Percentiles rank a stretch among this genome's conserved stretches.
Conservation (phyloP, 2,888 invertebrate species). For the Lydus trimaculatus region DNA sequence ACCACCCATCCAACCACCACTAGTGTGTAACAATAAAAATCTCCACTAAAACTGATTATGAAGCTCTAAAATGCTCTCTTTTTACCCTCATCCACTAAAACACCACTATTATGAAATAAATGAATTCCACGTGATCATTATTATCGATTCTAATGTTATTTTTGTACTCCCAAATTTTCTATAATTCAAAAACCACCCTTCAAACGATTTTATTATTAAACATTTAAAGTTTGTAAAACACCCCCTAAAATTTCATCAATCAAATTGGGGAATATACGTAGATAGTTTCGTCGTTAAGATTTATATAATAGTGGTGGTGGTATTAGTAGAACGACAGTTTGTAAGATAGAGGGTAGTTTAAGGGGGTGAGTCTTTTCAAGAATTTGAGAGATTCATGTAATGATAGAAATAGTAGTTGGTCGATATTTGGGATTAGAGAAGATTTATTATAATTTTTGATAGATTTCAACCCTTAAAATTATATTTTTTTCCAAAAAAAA, state of each 20-base stretch:
- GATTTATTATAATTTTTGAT: too few relatives aligned
- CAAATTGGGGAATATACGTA: background rate
- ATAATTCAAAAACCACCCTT: background rate
- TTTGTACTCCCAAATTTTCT: background rate
- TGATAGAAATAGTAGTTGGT: too few relatives aligned
- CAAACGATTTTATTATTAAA: background rate
- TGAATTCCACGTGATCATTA: slow-evolving; percentile 2
- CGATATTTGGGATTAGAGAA: too few relatives aligned
- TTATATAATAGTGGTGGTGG: background rate
- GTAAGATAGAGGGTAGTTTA: background rate
- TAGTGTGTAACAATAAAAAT: background rate
- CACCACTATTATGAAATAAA: background rate
- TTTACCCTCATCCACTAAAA: background rate
- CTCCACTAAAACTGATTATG: background rate
- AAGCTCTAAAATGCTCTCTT: slow-evolving; percentile 4
- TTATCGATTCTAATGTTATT: background rate
- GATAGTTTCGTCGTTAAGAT: too few relatives aligned
- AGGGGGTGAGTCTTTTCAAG: too few relatives aligned
- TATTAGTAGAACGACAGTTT: too few relatives aligned
- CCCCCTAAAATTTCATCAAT: background rate
- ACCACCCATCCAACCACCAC: background rate
- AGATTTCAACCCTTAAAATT: background rate
- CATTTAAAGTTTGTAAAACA: background rate
- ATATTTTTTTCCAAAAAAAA: too few relatives aligned
- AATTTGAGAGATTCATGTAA: too few relatives aligned